Evolutionary conservation across 2,888 invertebrate genomes (phyloP), one percentile per base, ranked within the genome.

Genomic region (Hirtodrosophila duncani): DNA sequence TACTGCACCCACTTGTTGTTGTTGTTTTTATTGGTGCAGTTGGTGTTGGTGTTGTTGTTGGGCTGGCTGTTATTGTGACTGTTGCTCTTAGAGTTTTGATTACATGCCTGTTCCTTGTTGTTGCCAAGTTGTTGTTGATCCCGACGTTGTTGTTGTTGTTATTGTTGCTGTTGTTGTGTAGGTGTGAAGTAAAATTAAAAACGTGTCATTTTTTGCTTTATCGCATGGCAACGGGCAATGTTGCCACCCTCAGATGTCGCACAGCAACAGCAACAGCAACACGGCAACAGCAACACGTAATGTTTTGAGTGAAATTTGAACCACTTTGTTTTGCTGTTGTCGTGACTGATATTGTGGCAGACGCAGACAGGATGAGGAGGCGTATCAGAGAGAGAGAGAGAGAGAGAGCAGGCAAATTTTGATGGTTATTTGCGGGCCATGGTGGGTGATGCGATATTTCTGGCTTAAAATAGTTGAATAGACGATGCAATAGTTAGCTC

Each of bases 151-250:
- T 56, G 58, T 50, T 66, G 52, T 43, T 36, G 53, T 27, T 30
- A 45, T 9, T 44, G 51, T 33, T 56, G 37, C 24, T 46, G 31
- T 33, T 42, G 31, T 61, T 65, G 77, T 74, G 67, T 74, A 70
- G 81, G 75, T 77, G 79, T 74, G 61, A 78, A 78, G 70, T 67
- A 74, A 81, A 77, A 77, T 81, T 81, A 81, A 77, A 77, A 77
- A 77, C 81, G 67, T 77, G 75, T 78, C 81, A 75, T 81, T 78
- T 81, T 81, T 75, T 78, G 71, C 81, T 78, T 78, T 80, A 80
- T 74, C 81, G 78, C 78, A 31, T 55, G 58, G 59, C 67, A 57
- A 51, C 39, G 51, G 46, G 42, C 43, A 46, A 59, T 60, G 72
- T 58, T 69, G 66, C 74, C 61, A 56, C 56, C 63, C 67, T 61